phyloP scores from a whole-genome alignment of 2,113 vertebrate genomes.

The Vireo altiloquus region DNA sequence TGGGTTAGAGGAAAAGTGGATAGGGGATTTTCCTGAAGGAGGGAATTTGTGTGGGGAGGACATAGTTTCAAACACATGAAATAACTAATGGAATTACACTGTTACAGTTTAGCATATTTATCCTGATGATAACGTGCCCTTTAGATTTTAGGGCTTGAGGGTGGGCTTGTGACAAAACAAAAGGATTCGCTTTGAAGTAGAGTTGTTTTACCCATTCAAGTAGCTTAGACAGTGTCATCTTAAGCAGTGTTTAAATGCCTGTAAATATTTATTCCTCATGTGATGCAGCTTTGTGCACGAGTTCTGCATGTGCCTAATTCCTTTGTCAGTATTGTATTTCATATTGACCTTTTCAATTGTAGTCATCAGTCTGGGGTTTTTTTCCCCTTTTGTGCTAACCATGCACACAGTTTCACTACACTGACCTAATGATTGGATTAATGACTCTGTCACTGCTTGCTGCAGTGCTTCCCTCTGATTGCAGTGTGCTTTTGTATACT shows the following conservation, averaged over 20 bases:
- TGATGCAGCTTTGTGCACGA: not conserved
- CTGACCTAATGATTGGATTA: conserved; percentile 74
- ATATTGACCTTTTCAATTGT: conserved; percentile 36
- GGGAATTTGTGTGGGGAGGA: not conserved
- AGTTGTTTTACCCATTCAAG: not conserved
- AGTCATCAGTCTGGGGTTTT: not conserved
- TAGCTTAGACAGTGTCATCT: not conserved
- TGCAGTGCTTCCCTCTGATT: conserved; percentile 62
- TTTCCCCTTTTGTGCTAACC: conserved; percentile 24
- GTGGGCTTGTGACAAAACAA: not conserved
- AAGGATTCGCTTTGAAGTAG: not conserved
- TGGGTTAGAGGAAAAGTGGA: not conserved
- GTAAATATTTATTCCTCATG: not conserved
- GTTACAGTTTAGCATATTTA: not conserved
- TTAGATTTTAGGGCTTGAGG: not conserved
- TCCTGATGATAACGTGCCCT: not conserved
- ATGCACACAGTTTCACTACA: conserved; percentile 48
- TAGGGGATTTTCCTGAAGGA: not conserved
- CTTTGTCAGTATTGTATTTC: conserved; percentile 27
- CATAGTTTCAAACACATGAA: not conserved
- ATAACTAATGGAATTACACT: not conserved
- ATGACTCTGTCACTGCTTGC: conserved; percentile 60
- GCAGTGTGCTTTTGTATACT: conserved; percentile 65
- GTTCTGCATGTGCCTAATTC: not conserved
- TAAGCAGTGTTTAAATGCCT: not conserved